Base-by-base conservation (phyloP, 1,140 invertebrate genomes). In the Acromyrmex heyeri region DNA sequence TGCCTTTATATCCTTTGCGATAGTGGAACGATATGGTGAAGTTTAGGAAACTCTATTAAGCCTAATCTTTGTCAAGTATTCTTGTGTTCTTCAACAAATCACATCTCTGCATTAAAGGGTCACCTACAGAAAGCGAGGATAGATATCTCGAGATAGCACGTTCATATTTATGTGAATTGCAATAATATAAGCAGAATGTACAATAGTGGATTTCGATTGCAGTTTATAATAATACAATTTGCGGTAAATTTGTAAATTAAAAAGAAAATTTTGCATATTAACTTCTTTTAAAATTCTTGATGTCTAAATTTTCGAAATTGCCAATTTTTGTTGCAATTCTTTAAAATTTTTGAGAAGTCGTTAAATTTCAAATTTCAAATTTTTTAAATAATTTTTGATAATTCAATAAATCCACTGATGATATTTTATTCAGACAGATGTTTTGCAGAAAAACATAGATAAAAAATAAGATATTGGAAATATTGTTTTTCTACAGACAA, bases 51-150 rank as follows among this genome's bases (percentile, higher is more conserved):
- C 8, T 64, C 8, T 82, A 73, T 82, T 61, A 82, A n/a, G 1
- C 24, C 69, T 83, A 73, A 75, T 73, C 24, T 82, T 24, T 61
- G 53, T 82, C 50, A 50, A 72, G 38, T 73, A 44, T 73, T 18
- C 34, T 62, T 83, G 38, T 24, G 30, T 61, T 75, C 21, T 16
- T 62, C 24, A 24, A 18, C n/a, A 83, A 61, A 75, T 73, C n/a
- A 61, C 38, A 14, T 61, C 7, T 61, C 12, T 48, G 24, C 24
- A 10, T 82, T 21, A 73, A 73, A 48, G 3, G 14, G 38, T 82
- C 12, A 30, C 8, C 18, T 82, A 27, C 3, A 53, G 27, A 34
- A 82, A 82, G 69, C 38, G 14, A 81, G 48, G 50, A 79, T 69
- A 16, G 6, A 70, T 38, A 24, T 70, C 10, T 55, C 10, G 14